Percentiles rank a stretch among this genome's conserved stretches.
These are phyloP conservation scores for Drosophila formosana DNA, from an alignment of 2,888 invertebrate species.

Conservation along the genomic window DNA sequence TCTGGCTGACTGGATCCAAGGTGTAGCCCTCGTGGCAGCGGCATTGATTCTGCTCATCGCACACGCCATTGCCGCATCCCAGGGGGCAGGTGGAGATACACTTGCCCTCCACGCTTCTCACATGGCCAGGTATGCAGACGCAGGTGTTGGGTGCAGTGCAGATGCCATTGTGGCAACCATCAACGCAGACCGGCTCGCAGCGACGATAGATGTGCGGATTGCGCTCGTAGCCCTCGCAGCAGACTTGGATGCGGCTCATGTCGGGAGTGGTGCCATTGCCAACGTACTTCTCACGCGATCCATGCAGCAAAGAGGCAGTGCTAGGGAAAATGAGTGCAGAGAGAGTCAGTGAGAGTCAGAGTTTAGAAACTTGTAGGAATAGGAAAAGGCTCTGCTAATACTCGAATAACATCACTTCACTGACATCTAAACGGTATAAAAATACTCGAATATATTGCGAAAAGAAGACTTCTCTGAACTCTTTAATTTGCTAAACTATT, in stretches of 20 bases:
- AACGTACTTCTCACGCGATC: constrained; percentile 61
- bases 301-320: constrained; percentile 78
- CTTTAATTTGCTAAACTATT: too few species aligned
- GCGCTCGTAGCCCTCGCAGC: constrained; percentile 88
- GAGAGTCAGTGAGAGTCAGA: background rate
- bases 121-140: constrained; percentile 85
- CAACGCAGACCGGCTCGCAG: constrained; percentile 85
- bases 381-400: too few species aligned
- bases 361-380: too few species aligned
- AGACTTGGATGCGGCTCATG: constrained; percentile 89
- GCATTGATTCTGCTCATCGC: constrained; percentile 79
- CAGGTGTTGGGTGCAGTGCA: constrained; percentile 86
- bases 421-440: too few species aligned
- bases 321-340: constrained; percentile 48
- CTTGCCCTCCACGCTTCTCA: constrained; percentile 78
- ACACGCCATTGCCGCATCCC: constrained; percentile 87
- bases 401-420: too few species aligned
- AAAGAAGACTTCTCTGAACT: too few species aligned
- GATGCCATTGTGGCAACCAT: constrained; percentile 86
- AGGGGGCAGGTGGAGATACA: constrained; percentile 90
- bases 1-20: constrained; percentile 80
- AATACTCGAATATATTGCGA: too few species aligned
- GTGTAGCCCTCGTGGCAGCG: constrained; percentile 82
- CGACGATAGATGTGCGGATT: constrained; percentile 83
- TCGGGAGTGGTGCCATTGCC: constrained; percentile 86